Base-by-base conservation (phyloP, 2,888 invertebrate genomes). In the Sipha maydis region DNA sequence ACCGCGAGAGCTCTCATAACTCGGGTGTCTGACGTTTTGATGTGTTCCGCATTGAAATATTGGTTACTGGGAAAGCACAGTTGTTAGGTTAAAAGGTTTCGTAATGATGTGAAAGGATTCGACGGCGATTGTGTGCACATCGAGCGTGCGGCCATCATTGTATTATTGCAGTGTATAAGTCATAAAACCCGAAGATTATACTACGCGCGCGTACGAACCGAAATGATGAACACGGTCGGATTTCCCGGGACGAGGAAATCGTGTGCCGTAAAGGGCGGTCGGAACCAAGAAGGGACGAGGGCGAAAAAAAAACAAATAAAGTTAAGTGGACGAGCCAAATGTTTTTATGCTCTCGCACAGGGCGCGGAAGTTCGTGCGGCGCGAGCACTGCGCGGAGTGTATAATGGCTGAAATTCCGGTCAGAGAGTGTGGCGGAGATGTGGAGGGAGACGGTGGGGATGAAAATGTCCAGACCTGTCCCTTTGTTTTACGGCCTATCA, bases 401-500 rank as follows among this genome's bases (percentile, higher is more conserved):
- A 48, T 48, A 69, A 85, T 85, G 85, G 69, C 85, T 67, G 54
- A 79, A 79, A 85, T 79, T 71, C 71, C 85, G 85, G 85, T 54
- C 85, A 28, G 34, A 28, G 69, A 79, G n/a, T 34, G 56, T 17
- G 25, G 41, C 38, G 25, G n/a, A 7, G 4, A 61, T 11, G 28
- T 1, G 69, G n/a, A 1, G n/a, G n/a, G n/a, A 7, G 41, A 41
- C 14, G 48, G 28, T 17, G 8, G 28, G 48, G 48, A 11, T 17
- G 8, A 17, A 14, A 14, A 31, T 54, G 56, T 73, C 78, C 79
- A 73, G 71, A 71, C 86, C 73, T 75, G 86, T 80, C 86, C 86
- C 71, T 80, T 86, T 86, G 86, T 86, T 86, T 86, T 79, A 86
- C 86, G 54, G 80, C 54, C 86, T 17, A 73, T 75, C 78, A 80